Percentiles rank a stretch among this genome's conserved stretches.
phyloP scores from a whole-genome alignment of 2,888 invertebrate genomes.

The Pecten maximus region DNA sequence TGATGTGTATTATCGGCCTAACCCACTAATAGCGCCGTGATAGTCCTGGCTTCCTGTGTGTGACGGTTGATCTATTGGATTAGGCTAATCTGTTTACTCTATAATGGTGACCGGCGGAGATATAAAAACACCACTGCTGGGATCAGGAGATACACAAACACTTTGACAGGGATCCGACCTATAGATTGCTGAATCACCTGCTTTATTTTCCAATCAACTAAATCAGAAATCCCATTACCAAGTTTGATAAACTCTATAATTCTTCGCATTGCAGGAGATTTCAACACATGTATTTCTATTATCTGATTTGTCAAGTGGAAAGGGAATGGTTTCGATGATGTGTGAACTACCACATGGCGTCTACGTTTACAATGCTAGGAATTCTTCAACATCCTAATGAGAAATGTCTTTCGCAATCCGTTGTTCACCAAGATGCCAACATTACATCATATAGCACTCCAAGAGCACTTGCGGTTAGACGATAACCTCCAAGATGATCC shows the following conservation, averaged over 20 bases:
- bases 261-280: constrained; percentile 24
- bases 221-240: constrained; percentile 14
- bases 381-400: not conserved
- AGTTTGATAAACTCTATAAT: constrained; percentile 23
- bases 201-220: constrained; percentile 27
- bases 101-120: not conserved
- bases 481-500: no score
- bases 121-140: not conserved
- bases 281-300: not conserved
- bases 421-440: not conserved
- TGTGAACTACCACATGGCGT: not conserved
- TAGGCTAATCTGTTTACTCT: constrained; percentile 13
- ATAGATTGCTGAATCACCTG: not conserved
- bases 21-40: not conserved
- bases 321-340: not conserved
- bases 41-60: not conserved
- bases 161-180: not conserved
- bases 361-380: not conserved
- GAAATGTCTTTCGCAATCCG: not conserved
- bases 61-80: not conserved
- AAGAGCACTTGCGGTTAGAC: no score
- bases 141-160: not conserved
- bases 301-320: constrained; percentile 7
- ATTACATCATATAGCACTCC: not conserved
- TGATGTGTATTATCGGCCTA: not conserved